Evolutionary conservation across 2,113 vertebrate species (phyloP).

Genomic region (Hippocampus zosterae): DNA sequence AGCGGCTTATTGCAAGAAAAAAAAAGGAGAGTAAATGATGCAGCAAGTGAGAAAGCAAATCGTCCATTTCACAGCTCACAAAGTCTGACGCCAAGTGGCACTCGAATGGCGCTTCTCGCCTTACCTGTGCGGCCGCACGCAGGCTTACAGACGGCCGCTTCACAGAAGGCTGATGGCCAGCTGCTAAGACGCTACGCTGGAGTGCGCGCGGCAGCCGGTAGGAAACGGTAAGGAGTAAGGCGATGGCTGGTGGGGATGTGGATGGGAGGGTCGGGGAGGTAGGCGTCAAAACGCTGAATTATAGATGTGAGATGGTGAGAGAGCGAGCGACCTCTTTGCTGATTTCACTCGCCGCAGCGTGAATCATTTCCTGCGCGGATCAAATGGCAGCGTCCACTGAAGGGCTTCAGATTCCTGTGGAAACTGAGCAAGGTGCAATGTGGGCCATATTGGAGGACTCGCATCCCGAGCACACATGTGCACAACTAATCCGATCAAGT

Average conservation of each 20-base stretch:
- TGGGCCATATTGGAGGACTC: neutral
- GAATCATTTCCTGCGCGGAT: constrained; percentile 67
- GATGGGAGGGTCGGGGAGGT: constrained; percentile 16
- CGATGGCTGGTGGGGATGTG: neutral
- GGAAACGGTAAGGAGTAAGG: constrained; percentile 27
- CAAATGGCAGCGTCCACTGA: constrained; percentile 56
- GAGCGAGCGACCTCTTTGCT: constrained; percentile 47
- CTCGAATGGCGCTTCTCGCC: constrained; percentile 25
- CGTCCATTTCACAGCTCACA: constrained; percentile 28
- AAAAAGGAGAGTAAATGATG: constrained; percentile 21
- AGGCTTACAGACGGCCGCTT: constrained; percentile 39
- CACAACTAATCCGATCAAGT: neutral
- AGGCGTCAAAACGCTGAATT: constrained; percentile 53
- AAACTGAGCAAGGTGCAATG: constrained; percentile 22
- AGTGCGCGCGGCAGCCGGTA: constrained; percentile 20
- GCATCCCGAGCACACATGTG: neutral
- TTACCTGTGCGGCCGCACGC: constrained; percentile 36
- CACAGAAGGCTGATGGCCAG: constrained; percentile 34
- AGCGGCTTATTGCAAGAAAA: constrained; percentile 11
- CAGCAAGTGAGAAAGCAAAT: constrained; percentile 23
- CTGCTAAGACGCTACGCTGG: constrained; percentile 35
- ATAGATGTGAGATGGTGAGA: constrained; percentile 52
- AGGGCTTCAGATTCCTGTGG: constrained; percentile 1
- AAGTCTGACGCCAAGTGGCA: constrained; percentile 17
- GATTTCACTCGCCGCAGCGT: constrained; percentile 51